These are phyloP conservation scores for Copidosoma floridanum DNA, from an alignment of 1,140 invertebrate genomes.

Conservation along the genomic window DNA sequence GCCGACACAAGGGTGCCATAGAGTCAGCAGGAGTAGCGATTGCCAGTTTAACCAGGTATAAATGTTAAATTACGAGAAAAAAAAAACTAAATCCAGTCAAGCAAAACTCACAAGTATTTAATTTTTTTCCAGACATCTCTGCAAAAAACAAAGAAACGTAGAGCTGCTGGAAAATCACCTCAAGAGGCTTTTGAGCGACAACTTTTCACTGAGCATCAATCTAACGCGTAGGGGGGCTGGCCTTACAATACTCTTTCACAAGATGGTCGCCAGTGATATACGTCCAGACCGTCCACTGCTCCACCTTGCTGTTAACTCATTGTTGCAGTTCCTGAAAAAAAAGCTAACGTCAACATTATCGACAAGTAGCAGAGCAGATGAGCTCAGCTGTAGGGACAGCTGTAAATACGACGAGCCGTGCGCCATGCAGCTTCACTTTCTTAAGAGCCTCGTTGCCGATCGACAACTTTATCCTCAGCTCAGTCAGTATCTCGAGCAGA, in stretches of 20 bases:
- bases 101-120: too few relatives aligned
- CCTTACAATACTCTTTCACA: conserved; percentile 72
- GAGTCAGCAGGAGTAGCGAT: conserved; percentile 68
- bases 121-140: conserved; percentile 36
- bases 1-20: conserved; percentile 78
- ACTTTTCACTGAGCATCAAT: conserved; percentile 42
- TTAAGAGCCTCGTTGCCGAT: conserved; percentile 58
- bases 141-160: conserved; percentile 31
- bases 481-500: conserved; percentile 50
- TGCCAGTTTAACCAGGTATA: conserved; percentile 51
- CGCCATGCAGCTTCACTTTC: conserved; percentile 58
- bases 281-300: conserved; percentile 51
- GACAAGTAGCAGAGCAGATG: too few relatives aligned
- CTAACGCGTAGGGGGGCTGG: conserved; percentile 76
- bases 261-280: conserved; percentile 67
- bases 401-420: conserved; percentile 39
- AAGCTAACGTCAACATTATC: too few relatives aligned
- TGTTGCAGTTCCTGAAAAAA: conserved; percentile 43
- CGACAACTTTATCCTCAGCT: conserved; percentile 54
- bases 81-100: too few relatives aligned
- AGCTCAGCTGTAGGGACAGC: conserved; percentile 19
- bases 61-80: too few relatives aligned
- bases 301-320: conserved; percentile 44
- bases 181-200: conserved; percentile 32
- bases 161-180: conserved; percentile 35